phyloP scores from a whole-genome alignment of 2,797 vertebrate genomes.

The Rhinoraja longicauda region DNA sequence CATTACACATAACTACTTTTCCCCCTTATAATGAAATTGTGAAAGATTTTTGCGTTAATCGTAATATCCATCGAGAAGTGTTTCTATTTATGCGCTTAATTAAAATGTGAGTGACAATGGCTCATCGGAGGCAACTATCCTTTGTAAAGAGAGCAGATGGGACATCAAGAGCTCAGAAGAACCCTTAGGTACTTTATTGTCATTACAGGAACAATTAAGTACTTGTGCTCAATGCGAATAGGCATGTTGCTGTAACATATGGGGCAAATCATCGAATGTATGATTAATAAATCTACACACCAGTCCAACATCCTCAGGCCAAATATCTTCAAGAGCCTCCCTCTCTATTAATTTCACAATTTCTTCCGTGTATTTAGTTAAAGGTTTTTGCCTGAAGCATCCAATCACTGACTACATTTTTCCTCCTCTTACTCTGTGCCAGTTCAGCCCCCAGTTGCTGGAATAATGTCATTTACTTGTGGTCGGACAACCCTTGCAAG shows the following conservation, averaged over 20 bases:
- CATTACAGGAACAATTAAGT: constrained; percentile 23
- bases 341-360: background rate
- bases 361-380: background rate
- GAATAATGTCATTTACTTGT: background rate
- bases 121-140: background rate
- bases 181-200: constrained; percentile 30
- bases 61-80: background rate
- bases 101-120: background rate
- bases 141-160: constrained; percentile 6
- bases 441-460: background rate
- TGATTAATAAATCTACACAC: constrained; percentile 31
- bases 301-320: constrained; percentile 21
- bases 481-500: background rate
- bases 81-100: background rate
- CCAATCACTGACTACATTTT: background rate
- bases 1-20: background rate
- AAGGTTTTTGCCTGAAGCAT: background rate
- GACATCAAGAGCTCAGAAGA: constrained; percentile 16
- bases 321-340: background rate
- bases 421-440: background rate
- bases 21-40: background rate
- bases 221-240: constrained; percentile 18
- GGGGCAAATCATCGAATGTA: constrained; percentile 22
- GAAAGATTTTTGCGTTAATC: background rate
- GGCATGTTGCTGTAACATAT: constrained; percentile 33